phyloP scores from a whole-genome alignment of 2,888 invertebrate genomes.

The Formica aserva region DNA sequence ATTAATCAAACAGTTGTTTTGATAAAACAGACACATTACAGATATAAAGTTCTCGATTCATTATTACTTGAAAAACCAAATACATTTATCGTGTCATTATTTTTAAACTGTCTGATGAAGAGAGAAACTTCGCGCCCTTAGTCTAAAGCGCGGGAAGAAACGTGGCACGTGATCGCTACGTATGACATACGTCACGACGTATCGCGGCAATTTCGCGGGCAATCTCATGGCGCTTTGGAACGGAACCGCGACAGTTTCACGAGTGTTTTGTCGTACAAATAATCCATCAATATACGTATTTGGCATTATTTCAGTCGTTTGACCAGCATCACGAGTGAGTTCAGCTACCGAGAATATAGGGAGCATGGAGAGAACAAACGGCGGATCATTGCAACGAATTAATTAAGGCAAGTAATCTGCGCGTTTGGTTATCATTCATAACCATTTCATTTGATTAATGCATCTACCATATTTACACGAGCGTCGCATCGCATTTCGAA shows the following conservation, averaged over 20 bases:
- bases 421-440: neutral
- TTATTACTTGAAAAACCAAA: neutral
- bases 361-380: neutral
- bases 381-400: neutral
- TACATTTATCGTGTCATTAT: neutral
- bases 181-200: neutral
- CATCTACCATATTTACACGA: neutral
- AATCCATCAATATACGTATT: neutral
- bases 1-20: neutral
- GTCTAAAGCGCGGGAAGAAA: neutral
- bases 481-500: neutral
- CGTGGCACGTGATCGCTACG: neutral
- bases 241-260: neutral
- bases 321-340: neutral
- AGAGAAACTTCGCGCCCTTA: neutral
- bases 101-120: neutral
- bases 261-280: neutral
- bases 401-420: neutral
- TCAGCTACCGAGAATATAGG: neutral
- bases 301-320: neutral
- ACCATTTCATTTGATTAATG: neutral
- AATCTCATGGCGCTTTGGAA: neutral
- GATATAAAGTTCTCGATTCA: neutral
- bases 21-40: neutral
- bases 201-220: neutral